These are phyloP conservation scores for Acropora tenuis DNA, from an alignment of 64 coral and sea anemone genomes.

Conservation along the genomic window DNA sequence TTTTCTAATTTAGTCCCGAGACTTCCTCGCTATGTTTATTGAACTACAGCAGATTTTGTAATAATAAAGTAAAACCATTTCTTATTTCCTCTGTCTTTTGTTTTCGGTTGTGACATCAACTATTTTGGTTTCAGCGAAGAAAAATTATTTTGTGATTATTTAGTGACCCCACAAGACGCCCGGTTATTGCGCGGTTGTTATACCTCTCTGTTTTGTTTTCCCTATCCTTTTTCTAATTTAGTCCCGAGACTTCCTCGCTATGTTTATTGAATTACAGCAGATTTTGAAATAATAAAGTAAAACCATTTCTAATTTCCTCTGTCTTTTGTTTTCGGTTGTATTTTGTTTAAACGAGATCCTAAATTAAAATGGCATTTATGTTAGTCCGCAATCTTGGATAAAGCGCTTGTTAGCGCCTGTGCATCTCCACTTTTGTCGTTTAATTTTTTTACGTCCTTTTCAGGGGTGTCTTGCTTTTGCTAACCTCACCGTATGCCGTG, in stretches of 20 bases:
- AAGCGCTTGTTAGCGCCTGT: too few species aligned
- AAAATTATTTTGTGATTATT: not conserved
- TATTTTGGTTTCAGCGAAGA: too few species aligned
- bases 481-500: too few species aligned
- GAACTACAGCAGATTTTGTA: slow-evolving; percentile 28
- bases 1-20: not conserved
- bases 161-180: not conserved
- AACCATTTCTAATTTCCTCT: slow-evolving; percentile 22
- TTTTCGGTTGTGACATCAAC: not conserved
- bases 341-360: not conserved
- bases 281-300: slow-evolving; percentile 50
- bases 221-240: not conserved
- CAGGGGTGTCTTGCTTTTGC: too few species aligned
- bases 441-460: too few species aligned
- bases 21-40: slow-evolving; percentile 10
- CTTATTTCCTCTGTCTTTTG: not conserved
- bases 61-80: slow-evolving; percentile 28
- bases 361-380: too few species aligned
- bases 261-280: slow-evolving; percentile 10
- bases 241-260: not conserved
- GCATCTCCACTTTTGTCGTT: too few species aligned
- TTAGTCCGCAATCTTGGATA: too few species aligned
- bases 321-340: not conserved
- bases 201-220: too few species aligned
- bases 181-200: not conserved